Evolutionary conservation across 1,140 invertebrate species (phyloP).

Genomic region (Atopsyche davidsoni): DNA sequence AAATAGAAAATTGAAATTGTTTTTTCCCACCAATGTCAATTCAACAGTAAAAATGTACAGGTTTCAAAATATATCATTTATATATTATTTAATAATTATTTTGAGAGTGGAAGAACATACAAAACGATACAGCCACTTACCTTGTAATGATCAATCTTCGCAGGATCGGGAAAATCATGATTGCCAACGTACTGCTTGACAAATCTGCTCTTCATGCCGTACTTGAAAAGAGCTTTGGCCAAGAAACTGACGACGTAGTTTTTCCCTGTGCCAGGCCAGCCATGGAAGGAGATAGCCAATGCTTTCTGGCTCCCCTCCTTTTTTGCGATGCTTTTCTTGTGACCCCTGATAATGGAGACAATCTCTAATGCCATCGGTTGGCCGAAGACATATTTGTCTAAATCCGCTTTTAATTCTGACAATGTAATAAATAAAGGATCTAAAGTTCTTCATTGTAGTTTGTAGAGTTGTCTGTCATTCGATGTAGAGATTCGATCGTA

Average conservation of each 20-base stretch:
- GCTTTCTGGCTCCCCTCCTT: slow-evolving; percentile 48
- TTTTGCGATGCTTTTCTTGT: not conserved
- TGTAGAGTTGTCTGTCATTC: no score
- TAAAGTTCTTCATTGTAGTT: no score
- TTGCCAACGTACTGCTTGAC: slow-evolving; percentile 78
- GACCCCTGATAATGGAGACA: slow-evolving; percentile 9
- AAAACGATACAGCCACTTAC: no score
- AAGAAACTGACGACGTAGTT: slow-evolving; percentile 82
- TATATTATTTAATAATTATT: no score
- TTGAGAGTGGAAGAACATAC: no score
- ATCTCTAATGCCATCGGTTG: slow-evolving; percentile 19
- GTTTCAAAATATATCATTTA: no score
- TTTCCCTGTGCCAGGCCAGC: slow-evolving; percentile 78
- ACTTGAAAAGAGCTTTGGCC: slow-evolving; percentile 64
- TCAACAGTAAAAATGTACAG: no score
- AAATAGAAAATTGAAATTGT: no score
- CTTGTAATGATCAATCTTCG: slow-evolving; percentile 45
- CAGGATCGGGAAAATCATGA: slow-evolving; percentile 62
- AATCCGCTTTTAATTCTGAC: slow-evolving; percentile 5
- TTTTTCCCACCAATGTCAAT: no score
- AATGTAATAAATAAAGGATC: no score
- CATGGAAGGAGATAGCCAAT: slow-evolving; percentile 71
- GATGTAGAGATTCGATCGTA: no score
- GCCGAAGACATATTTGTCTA: slow-evolving; percentile 12
- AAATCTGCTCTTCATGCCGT: slow-evolving; percentile 70